These are phyloP conservation scores for Gallinago solitaria DNA, from an alignment of 2,797 vertebrate species.

Conservation along the genomic window DNA sequence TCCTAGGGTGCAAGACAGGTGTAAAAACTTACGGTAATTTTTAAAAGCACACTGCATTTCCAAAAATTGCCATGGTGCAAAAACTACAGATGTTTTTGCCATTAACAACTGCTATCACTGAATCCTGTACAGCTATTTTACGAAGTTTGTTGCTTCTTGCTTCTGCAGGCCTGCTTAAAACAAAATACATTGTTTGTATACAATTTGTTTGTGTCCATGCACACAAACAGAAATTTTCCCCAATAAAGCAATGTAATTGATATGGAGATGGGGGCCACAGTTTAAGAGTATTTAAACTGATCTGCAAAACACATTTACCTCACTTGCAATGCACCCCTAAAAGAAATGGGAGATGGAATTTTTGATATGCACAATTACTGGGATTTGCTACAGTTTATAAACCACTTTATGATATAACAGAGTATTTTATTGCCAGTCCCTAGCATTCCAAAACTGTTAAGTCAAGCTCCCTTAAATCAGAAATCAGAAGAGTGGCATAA, in stretches of 20 bases:
- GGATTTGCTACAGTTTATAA: neutral
- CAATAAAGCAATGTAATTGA: neutral
- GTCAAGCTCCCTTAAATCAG: neutral
- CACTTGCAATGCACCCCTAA: neutral
- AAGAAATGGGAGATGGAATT: neutral
- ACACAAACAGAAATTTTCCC: neutral
- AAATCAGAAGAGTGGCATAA: neutral
- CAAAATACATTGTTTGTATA: neutral
- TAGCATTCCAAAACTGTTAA: neutral
- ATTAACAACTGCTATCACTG: neutral
- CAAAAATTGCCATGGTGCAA: neutral
- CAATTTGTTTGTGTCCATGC: neutral
- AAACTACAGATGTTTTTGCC: neutral
- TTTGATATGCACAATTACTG: neutral
- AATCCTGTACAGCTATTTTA: neutral
- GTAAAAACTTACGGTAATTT: neutral
- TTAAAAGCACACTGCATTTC: neutral
- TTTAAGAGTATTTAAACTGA: neutral
- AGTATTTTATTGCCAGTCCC: neutral
- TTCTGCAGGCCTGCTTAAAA: neutral
- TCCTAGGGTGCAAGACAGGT: conserved; percentile 4
- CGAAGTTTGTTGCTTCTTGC: neutral
- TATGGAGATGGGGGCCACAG: neutral
- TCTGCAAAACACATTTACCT: neutral
- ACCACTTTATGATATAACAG: neutral